Evolutionary conservation across 2,113 vertebrate genomes (phyloP).

Genomic region (Oryzias javanicus): DNA sequence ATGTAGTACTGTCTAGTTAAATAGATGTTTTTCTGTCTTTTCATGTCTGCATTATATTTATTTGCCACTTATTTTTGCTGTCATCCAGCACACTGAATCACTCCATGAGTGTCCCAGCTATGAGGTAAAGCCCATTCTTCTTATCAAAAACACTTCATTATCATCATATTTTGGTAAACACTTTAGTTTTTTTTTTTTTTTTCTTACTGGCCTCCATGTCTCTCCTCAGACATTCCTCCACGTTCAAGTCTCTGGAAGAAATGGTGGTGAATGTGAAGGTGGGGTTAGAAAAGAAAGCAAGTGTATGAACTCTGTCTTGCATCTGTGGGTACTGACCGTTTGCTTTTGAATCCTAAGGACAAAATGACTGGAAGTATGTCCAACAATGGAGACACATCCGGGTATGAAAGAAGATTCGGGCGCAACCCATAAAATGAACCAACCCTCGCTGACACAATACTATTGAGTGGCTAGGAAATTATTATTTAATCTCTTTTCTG

Average conservation of each 20-base stretch:
- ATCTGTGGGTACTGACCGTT: not conserved
- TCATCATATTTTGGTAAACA: not conserved
- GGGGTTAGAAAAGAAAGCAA: constrained; percentile 26
- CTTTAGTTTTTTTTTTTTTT: not conserved
- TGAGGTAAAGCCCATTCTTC: constrained; percentile 85
- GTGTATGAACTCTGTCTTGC: not conserved
- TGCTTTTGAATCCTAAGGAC: constrained; percentile 47
- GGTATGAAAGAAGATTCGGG: constrained; percentile 51
- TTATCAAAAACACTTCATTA: not conserved
- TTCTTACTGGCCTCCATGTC: constrained; percentile 1
- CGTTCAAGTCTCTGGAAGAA: constrained; percentile 95
- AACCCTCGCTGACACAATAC: not conserved
- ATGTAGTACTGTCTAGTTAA: not conserved
- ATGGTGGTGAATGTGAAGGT: constrained; percentile 90
- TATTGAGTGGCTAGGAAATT: not conserved
- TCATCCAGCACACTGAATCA: constrained; percentile 83
- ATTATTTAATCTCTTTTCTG: not conserved
- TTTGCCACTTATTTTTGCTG: constrained; percentile 21
- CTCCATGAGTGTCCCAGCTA: constrained; percentile 93
- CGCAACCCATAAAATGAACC: constrained; percentile 33
- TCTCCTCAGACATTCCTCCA: constrained; percentile 87
- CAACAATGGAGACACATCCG: constrained; percentile 43
- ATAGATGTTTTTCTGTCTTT: not conserved
- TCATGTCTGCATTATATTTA: not conserved
- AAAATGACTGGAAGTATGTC: constrained; percentile 48